phyloP scores from a whole-genome alignment of 2,113 vertebrate genomes.

The Nothocercus julius region DNA sequence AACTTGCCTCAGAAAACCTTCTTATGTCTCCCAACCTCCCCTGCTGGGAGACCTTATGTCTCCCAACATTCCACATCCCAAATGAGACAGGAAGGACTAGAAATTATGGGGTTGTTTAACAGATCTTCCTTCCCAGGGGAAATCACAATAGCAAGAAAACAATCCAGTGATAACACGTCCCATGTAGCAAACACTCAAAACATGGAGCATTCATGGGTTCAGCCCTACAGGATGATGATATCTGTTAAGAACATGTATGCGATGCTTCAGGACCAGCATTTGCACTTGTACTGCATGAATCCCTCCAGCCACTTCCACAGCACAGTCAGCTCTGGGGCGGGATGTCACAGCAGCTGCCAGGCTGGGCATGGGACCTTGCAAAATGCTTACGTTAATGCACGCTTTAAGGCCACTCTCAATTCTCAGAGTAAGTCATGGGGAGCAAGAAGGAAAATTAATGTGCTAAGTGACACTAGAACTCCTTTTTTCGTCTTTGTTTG shows the following conservation, averaged over 20 bases:
- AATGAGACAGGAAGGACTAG: not conserved
- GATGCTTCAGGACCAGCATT: not conserved
- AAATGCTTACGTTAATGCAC: not conserved
- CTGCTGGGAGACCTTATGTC: no score
- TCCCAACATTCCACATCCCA: not conserved
- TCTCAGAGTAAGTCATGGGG: conserved; percentile 28
- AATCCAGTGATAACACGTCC: not conserved
- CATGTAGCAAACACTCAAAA: not conserved
- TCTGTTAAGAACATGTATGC: not conserved
- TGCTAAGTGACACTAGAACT: not conserved
- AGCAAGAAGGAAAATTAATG: not conserved
- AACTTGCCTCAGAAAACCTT: not conserved
- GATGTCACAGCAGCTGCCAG: not conserved
- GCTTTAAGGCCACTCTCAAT: not conserved
- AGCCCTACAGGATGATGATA: not conserved
- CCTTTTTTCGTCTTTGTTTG: not conserved
- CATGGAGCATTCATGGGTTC: not conserved
- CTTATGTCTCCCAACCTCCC: not conserved
- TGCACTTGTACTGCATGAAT: not conserved
- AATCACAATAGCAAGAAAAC: not conserved
- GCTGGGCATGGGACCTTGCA: not conserved
- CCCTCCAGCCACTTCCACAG: not conserved
- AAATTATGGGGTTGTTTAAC: not conserved
- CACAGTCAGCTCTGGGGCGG: not conserved
- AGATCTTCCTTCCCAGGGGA: not conserved